phyloP scores from a whole-genome alignment of 2,113 vertebrate genomes.

The Mus pahari region DNA sequence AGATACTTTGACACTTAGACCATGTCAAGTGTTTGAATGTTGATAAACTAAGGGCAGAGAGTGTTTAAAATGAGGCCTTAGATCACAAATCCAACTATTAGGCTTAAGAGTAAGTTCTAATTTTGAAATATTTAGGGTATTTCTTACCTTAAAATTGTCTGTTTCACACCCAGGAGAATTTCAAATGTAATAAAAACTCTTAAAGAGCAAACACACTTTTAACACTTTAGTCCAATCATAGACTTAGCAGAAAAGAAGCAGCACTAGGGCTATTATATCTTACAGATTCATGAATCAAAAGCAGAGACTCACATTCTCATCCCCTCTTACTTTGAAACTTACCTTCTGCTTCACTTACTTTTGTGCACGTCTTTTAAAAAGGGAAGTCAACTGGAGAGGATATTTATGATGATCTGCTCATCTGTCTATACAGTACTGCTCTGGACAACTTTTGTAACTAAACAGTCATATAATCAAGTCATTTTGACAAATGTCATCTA shows the following conservation, averaged over 20 bases:
- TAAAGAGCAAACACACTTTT: not conserved
- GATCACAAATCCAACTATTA: not conserved
- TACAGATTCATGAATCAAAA: not conserved
- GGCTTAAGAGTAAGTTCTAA: conserved; percentile 50
- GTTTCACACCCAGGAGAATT: conserved; percentile 16
- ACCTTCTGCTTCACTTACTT: not conserved
- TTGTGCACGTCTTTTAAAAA: not conserved
- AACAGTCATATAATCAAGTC: not conserved
- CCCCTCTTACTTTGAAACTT: accelerated
- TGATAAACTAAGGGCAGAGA: conserved; percentile 35
- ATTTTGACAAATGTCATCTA: conserved; percentile 35
- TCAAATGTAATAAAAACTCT: conserved; percentile 23
- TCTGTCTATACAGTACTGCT: not conserved
- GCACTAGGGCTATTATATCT: not conserved
- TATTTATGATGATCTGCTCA: not conserved
- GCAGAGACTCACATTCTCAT: accelerated
- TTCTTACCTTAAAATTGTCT: conserved; percentile 27
- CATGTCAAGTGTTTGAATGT: conserved; percentile 40
- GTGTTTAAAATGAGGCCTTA: conserved; percentile 72
- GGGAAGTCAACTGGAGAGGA: too few relatives aligned
- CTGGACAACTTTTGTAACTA: not conserved
- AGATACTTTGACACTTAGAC: conserved; percentile 6
- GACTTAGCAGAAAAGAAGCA: not conserved
- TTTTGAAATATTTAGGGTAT: conserved; percentile 50
- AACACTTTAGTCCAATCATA: not conserved